Conservation (phyloP, 1,140 invertebrate genomes). For the Camponotus pennsylvanicus region DNA sequence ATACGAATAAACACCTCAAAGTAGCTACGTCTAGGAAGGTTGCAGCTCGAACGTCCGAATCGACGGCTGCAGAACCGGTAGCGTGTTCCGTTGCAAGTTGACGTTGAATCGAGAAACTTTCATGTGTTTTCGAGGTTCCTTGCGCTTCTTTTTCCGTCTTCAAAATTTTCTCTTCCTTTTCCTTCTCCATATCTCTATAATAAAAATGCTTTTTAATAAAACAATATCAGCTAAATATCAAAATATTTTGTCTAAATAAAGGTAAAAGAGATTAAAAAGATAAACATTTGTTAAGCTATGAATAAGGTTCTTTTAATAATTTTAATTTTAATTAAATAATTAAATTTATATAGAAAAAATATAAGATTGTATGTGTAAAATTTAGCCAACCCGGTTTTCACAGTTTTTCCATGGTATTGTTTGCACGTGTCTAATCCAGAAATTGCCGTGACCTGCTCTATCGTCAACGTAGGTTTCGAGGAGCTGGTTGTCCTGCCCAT, state of each 20-base stretch:
- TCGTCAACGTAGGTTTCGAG: constrained; percentile 84
- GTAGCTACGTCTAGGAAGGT: constrained; percentile 98
- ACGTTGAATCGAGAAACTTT: constrained; percentile 63
- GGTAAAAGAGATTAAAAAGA: not conserved
- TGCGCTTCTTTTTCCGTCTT: constrained; percentile 74
- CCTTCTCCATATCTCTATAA: constrained; percentile 62
- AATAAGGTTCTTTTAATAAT: not conserved
- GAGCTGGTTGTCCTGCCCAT: constrained; percentile 85
- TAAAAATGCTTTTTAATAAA: constrained; percentile 13
- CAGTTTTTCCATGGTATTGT: constrained; percentile 80
- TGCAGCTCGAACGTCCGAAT: constrained; percentile 92
- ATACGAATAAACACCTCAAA: constrained; percentile 97
- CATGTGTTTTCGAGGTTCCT: constrained; percentile 68
- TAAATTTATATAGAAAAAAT: not conserved
- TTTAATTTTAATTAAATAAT: not conserved
- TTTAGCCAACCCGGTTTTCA: constrained; percentile 51
- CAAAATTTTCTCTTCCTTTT: constrained; percentile 71
- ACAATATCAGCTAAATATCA: not conserved
- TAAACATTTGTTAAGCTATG: not conserved
- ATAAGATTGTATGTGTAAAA: not conserved
- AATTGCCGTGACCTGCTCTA: constrained; percentile 85
- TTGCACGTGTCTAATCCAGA: constrained; percentile 84
- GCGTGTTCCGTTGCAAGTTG: constrained; percentile 69
- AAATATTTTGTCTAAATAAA: constrained; percentile 4
- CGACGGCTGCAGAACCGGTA: constrained; percentile 58